phyloP scores from a whole-genome alignment of 2,797 vertebrate species.

The Artibeus lituratus region DNA sequence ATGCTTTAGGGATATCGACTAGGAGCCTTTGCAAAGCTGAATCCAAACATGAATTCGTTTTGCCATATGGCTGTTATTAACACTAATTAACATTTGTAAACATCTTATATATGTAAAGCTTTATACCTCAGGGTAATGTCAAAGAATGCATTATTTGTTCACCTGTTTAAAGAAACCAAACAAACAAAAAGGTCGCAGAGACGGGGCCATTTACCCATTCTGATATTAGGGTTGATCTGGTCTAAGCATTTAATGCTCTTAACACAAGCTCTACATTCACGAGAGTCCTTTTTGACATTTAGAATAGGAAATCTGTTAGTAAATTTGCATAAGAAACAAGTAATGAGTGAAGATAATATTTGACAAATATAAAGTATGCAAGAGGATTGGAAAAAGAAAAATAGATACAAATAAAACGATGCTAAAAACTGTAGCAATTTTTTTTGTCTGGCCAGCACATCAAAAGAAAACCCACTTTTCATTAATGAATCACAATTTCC shows the following conservation, averaged over 20 bases:
- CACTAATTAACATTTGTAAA: constrained; percentile 62
- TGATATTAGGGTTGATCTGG: constrained; percentile 24
- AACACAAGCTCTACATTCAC: background rate
- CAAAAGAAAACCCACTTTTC: background rate
- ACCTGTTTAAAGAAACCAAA: constrained; percentile 41
- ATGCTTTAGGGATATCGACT: constrained; percentile 27
- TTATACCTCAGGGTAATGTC: constrained; percentile 39
- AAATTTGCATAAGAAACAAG: constrained; percentile 40
- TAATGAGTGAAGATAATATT: background rate
- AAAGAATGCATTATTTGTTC: constrained; percentile 44
- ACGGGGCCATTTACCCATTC: constrained; percentile 9
- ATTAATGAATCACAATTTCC: background rate
- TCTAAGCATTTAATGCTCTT: constrained; percentile 32
- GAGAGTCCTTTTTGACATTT: constrained; percentile 41
- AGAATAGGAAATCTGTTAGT: constrained; percentile 37
- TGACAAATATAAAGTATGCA: background rate
- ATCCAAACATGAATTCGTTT: constrained; percentile 41
- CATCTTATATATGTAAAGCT: constrained; percentile 39
- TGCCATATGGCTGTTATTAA: constrained; percentile 57
- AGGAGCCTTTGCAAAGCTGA: constrained; percentile 4
- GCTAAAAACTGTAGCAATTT: background rate
- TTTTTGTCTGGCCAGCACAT: background rate
- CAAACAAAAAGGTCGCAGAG: constrained; percentile 26
- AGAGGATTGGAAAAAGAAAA: background rate
- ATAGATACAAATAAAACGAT: background rate